Evolutionary conservation across 2,797 vertebrate genomes (phyloP).

Genomic region (Lates japonicus): DNA sequence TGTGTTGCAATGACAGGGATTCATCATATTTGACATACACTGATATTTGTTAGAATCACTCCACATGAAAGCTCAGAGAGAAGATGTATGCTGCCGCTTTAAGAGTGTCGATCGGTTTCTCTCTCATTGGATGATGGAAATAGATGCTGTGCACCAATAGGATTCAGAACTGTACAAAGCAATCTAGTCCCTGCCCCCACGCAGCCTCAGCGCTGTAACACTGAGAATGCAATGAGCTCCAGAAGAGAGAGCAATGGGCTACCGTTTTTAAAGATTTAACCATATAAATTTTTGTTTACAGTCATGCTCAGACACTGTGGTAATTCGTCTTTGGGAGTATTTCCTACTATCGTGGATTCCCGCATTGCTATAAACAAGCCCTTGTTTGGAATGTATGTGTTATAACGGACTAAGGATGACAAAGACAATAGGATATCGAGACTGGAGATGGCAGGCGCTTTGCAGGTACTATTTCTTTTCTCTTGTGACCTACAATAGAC

Average conservation of each 20-base stretch:
- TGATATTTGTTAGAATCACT: not conserved
- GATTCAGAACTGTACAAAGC: constrained; percentile 77
- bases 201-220: constrained; percentile 51
- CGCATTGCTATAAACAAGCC: not conserved
- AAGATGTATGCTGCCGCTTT: not conserved
- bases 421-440: constrained; percentile 60
- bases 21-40: not conserved
- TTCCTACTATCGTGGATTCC: constrained; percentile 44
- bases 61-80: not conserved
- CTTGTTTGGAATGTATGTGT: constrained; percentile 34
- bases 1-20: not conserved
- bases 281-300: not conserved
- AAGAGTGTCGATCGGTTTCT: not conserved
- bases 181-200: constrained; percentile 75
- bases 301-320: not conserved
- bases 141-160: constrained; percentile 76
- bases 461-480: constrained; percentile 72
- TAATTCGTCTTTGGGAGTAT: constrained; percentile 28
- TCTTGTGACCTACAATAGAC: constrained; percentile 65
- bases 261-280: not conserved
- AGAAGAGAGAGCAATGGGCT: constrained; percentile 25
- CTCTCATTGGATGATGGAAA: constrained; percentile 59
- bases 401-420: constrained; percentile 48
- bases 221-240: constrained; percentile 22
- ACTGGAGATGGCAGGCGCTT: constrained; percentile 71